A percentile compares a stretch with the other conserved stretches of the same genome.
Conservation (phyloP, 2,113 vertebrate genomes). For the Pygoscelis antarcticus region DNA sequence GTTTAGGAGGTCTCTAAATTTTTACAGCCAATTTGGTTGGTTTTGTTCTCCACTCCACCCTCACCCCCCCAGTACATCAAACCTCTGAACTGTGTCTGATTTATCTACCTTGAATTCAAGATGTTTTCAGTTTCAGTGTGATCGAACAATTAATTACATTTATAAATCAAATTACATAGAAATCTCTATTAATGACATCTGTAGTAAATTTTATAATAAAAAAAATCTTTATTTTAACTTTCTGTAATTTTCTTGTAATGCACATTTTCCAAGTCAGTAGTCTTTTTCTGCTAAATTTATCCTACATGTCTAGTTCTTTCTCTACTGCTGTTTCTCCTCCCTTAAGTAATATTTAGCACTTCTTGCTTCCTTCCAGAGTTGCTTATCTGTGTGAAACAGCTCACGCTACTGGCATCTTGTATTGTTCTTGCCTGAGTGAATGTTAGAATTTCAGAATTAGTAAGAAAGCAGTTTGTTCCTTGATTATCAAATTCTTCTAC, state of each 20-base stretch:
- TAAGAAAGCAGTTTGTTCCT: neutral
- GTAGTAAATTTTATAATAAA: neutral
- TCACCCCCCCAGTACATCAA: neutral
- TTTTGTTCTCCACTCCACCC: neutral
- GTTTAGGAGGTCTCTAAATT: neutral
- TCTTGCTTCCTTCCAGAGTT: neutral
- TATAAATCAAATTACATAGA: neutral
- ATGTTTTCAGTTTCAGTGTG: neutral
- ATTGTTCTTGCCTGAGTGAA: neutral
- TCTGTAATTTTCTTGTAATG: neutral
- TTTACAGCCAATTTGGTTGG: neutral
- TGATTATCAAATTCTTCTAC: neutral
- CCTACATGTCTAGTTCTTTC: neutral
- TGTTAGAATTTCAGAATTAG: neutral
- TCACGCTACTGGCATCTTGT: neutral
- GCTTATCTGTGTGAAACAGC: neutral
- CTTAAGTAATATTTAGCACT: neutral
- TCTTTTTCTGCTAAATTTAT: neutral
- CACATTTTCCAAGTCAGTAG: neutral
- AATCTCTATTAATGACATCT: neutral
- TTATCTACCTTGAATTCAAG: neutral
- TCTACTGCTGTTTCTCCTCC: neutral
- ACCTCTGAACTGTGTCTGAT: neutral
- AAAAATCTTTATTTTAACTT: neutral
- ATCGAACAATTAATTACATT: neutral